Conservation (phyloP, 2,113 vertebrate species). For the Anarrhichthys ocellatus region DNA sequence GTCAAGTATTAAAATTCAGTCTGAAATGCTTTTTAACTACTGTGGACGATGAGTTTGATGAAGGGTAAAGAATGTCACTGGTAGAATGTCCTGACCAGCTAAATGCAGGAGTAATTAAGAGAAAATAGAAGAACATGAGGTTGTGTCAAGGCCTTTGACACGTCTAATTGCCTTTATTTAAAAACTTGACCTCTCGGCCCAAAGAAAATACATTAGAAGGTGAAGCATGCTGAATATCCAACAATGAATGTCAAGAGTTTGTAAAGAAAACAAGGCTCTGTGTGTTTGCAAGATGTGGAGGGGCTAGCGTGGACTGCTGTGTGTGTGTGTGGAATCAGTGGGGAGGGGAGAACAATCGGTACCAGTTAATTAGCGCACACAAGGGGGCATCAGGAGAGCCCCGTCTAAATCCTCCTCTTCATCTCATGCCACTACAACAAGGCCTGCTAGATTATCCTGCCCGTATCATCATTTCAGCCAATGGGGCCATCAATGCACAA, state of each 20-base stretch:
- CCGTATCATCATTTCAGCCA: slow-evolving; percentile 55
- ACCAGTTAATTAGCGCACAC: slow-evolving; percentile 80
- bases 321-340: slow-evolving; percentile 8
- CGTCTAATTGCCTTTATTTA: slow-evolving; percentile 81
- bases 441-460: slow-evolving; percentile 73
- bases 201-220: slow-evolving; percentile 75
- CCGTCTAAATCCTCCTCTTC: slow-evolving; percentile 77
- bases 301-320: slow-evolving; percentile 8
- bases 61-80: slow-evolving; percentile 45
- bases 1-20: neutral
- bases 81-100: slow-evolving; percentile 37
- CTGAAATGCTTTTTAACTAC: neutral
- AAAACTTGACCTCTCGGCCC: slow-evolving; percentile 71
- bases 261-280: slow-evolving; percentile 65
- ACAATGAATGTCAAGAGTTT: slow-evolving; percentile 78
- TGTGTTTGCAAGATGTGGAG: slow-evolving; percentile 49
- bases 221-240: slow-evolving; percentile 55
- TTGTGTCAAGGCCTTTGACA: slow-evolving; percentile 72
- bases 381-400: slow-evolving; percentile 61
- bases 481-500: slow-evolving; percentile 40
- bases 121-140: slow-evolving; percentile 71
- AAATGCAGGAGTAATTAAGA: slow-evolving; percentile 75
- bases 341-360: slow-evolving; percentile 63
- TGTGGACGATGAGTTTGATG: slow-evolving; percentile 14
- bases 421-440: slow-evolving; percentile 75